These are phyloP conservation scores for Campylorhamphus procurvoides DNA, from an alignment of 2,113 vertebrate genomes.

Conservation along the genomic window DNA sequence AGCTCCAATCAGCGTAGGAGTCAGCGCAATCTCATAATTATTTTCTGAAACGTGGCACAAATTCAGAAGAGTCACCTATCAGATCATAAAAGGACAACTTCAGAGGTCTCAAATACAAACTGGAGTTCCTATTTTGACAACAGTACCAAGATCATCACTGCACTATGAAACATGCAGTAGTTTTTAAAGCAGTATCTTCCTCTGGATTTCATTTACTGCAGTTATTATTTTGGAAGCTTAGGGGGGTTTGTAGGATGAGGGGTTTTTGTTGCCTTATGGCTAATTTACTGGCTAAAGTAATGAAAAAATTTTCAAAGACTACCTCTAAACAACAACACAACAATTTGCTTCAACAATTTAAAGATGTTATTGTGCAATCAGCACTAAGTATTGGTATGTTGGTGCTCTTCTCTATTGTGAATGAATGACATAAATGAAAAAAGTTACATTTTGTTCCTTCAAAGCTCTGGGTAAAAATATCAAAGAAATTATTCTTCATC, in stretches of 20 bases:
- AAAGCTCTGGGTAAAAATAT: background rate
- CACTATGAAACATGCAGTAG: background rate
- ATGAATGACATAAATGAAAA: background rate
- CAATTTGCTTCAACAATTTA: background rate
- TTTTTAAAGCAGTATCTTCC: background rate
- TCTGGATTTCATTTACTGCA: background rate
- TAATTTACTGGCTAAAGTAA: background rate
- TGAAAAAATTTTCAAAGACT: background rate
- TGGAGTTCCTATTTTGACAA: background rate
- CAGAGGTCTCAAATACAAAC: background rate
- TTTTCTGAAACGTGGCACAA: background rate
- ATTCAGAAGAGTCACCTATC: background rate
- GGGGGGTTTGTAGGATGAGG: rapidly evolving
- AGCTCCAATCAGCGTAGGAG: background rate
- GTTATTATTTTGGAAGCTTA: background rate
- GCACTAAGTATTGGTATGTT: background rate
- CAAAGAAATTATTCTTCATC: background rate
- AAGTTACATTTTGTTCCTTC: background rate
- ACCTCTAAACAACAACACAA: background rate
- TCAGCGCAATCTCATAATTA: background rate
- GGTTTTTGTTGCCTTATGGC: background rate
- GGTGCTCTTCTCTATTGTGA: background rate
- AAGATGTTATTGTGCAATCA: background rate
- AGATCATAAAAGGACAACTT: background rate
- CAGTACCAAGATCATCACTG: background rate